A percentile compares a stretch with the other conserved stretches of the same genome.
phyloP scores from a whole-genome alignment of 2,113 vertebrate genomes.

The Butorides virescens region DNA sequence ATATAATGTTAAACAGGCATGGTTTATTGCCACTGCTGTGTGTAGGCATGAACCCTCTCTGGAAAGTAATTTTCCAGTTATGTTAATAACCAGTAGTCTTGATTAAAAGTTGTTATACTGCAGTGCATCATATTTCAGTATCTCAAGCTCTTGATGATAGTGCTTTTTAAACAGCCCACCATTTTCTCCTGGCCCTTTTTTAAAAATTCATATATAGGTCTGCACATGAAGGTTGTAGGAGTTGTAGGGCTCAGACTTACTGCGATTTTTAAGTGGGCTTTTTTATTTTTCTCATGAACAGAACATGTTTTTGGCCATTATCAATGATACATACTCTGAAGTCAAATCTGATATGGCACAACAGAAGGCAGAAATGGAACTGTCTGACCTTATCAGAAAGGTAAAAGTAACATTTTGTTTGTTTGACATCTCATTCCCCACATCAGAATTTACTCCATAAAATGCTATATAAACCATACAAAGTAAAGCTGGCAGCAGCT shows the following conservation, averaged over 20 bases:
- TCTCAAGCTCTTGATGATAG: neutral
- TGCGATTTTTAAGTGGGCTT: neutral
- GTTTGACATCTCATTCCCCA: neutral
- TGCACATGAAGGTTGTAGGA: neutral
- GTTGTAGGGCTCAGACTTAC: neutral
- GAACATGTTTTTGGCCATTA: slow-evolving; percentile 99
- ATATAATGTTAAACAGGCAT: neutral
- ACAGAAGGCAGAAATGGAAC: slow-evolving; percentile 95
- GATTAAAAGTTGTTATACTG: neutral
- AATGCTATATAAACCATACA: accelerated
- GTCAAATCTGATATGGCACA: slow-evolving; percentile 98
- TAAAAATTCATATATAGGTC: neutral
- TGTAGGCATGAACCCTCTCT: neutral
- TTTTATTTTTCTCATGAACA: slow-evolving; percentile 58
- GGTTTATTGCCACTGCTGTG: neutral
- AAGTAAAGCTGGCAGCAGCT: neutral
- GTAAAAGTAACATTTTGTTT: slow-evolving; percentile 60
- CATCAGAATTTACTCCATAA: neutral
- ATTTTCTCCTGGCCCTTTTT: neutral
- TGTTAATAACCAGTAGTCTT: neutral
- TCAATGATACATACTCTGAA: slow-evolving; percentile 95
- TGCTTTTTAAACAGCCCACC: neutral
- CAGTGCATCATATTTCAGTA: neutral
- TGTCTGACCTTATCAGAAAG: slow-evolving; percentile 95
- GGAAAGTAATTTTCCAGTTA: neutral